Evolutionary conservation across 30 jellyfish, hydroid and myxozoan species (phyloP), one percentile per base, ranked within the genome.

Genomic region (Rhopilema esculentum): DNA sequence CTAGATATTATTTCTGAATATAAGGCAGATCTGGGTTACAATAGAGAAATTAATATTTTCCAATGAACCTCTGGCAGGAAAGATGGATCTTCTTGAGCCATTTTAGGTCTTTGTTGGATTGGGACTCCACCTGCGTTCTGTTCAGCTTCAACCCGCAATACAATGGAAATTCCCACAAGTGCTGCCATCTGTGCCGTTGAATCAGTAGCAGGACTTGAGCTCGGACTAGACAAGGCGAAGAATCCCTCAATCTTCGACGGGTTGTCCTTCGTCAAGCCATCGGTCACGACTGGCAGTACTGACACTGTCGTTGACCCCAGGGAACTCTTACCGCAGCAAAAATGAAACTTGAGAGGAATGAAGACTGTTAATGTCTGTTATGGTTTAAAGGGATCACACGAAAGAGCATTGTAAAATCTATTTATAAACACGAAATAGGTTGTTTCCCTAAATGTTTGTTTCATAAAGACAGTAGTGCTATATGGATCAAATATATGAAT

Each of bases 171-270:
- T 0, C 98, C 99, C 23, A 95, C 81, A 49, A 86, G 20, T 19
- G 99, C 97, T 30, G 86, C 88, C 17, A 28, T 33, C 53, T 77
- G 88, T 19, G 49, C 40, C 33, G 76, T 4, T 16, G 91, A 30
- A n/a, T 53, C 70, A 18, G 86, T 19, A 16, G 82, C 73, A 68
- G 88, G 84, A 40, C 75, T 76, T 12, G 92, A 27, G 28, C 80
- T 66, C 64, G 96, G 28, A 2, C 79, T 65, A 18, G 40, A 32
- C 75, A 93, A 48, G 30, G 97, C 79, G 52, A 95, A 90, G 57
- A 95, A 82, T 1, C 98, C 99, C 75, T 95, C 98, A 15, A 91
- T 63, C 65, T 72, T 72, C 33, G 71, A 48, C 1, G 97, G 93
- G 16, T 25, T 20, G 24, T 76, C 77, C 8, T 40, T 23, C 0